phyloP scores from a whole-genome alignment of 2,888 invertebrate species.

The Calameuta filiformis region DNA sequence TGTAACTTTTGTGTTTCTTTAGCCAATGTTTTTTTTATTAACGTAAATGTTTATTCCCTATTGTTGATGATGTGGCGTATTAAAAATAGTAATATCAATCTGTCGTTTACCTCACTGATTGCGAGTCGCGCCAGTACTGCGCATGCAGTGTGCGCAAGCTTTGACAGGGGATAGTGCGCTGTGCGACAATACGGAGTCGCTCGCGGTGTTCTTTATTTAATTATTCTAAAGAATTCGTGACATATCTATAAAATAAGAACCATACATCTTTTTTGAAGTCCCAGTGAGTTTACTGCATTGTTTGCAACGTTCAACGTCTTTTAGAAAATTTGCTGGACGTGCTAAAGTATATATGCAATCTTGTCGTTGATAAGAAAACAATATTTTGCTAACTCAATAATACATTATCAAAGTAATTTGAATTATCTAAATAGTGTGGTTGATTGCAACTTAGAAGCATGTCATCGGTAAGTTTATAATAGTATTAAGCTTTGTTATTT shows the following conservation, averaged over 20 bases:
- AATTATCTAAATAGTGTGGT: background rate
- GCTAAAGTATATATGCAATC: background rate
- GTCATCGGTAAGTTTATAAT: background rate
- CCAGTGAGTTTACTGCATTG: background rate
- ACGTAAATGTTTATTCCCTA: background rate
- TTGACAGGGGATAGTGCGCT: background rate
- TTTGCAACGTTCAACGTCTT: background rate
- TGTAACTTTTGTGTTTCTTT: background rate
- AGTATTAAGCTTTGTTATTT: background rate
- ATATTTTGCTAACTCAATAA: background rate
- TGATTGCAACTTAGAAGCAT: background rate
- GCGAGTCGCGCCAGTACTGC: background rate
- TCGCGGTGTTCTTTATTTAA: background rate
- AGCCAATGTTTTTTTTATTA: background rate
- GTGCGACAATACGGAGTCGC: background rate
- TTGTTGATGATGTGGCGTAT: background rate
- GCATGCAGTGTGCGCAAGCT: background rate
- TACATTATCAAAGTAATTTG: background rate
- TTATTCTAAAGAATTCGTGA: background rate
- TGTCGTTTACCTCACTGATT: background rate
- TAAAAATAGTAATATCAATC: background rate
- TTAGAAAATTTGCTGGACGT: background rate
- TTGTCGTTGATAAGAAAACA: background rate
- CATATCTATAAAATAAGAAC: background rate
- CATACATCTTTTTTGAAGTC: background rate